Percentiles rank a stretch among this genome's conserved stretches.
Evolutionary conservation across 2,797 vertebrate species (phyloP).

Genomic region (Acanthornis magna): DNA sequence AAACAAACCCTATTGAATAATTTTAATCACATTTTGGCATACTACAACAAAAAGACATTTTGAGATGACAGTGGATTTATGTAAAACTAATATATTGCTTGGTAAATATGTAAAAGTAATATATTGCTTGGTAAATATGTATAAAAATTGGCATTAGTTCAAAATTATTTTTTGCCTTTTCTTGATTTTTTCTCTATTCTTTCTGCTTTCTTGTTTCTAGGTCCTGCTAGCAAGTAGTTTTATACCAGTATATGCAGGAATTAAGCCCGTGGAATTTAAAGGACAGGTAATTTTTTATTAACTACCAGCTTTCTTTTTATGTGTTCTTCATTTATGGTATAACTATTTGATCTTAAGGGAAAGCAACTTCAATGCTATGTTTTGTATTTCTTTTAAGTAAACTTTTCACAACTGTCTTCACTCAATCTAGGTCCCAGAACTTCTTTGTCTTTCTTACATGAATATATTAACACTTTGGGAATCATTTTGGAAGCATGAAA

Average conservation of each 20-base stretch:
- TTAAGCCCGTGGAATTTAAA: conserved; percentile 83
- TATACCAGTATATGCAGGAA: conserved; percentile 86
- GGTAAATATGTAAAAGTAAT: neutral
- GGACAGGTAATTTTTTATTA: conserved; percentile 81
- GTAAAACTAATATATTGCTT: neutral
- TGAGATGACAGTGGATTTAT: neutral
- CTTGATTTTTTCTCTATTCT: neutral
- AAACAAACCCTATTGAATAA: neutral
- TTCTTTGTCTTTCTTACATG: neutral
- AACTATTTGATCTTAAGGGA: neutral
- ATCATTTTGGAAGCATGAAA: neutral
- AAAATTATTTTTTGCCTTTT: neutral
- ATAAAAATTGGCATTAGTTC: neutral
- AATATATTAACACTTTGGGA: neutral
- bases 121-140: neutral
- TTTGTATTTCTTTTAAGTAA: neutral
- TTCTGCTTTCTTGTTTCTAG: conserved; percentile 53
- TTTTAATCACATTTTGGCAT: neutral
- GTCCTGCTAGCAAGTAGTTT: conserved; percentile 91
- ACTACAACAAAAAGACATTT: neutral
- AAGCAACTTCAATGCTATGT: neutral
- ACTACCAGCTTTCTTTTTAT: neutral
- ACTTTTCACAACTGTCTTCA: neutral
- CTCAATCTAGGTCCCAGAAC: neutral
- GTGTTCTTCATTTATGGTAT: neutral